These are phyloP conservation scores for Ypsolopha sequella DNA, from an alignment of 2,888 invertebrate species.

Conservation along the genomic window DNA sequence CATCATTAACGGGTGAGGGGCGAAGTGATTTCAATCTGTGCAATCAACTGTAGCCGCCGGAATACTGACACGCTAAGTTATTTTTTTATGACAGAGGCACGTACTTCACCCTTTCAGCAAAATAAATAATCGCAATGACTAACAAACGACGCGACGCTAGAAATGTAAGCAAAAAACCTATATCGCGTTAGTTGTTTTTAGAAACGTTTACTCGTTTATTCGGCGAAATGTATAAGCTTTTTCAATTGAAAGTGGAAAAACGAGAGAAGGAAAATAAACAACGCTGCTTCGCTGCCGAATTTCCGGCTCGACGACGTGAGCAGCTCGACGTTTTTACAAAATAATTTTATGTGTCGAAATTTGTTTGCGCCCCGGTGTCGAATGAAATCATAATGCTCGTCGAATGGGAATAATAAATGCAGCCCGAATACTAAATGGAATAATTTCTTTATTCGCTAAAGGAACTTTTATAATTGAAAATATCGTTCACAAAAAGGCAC, in stretches of 20 bases:
- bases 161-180: no score
- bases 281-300: constrained; percentile 34
- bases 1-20: constrained; percentile 63
- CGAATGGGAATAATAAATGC: not conserved
- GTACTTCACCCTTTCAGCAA: not conserved
- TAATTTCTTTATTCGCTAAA: not conserved
- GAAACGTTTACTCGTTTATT: not conserved
- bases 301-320: constrained; percentile 46
- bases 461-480: not conserved
- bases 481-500: not conserved
- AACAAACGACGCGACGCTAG: no score
- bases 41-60: constrained; percentile 49
- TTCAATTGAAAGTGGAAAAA: constrained; percentile 34
- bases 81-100: not conserved
- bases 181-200: not conserved
- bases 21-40: constrained; percentile 59
- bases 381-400: not conserved
- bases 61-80: constrained; percentile 17
- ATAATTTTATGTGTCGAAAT: constrained; percentile 19
- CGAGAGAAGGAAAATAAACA: constrained; percentile 37
- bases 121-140: no score
- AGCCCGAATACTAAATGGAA: not conserved
- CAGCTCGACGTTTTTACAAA: constrained; percentile 38
- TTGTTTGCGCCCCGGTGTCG: not conserved
- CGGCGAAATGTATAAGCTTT: not conserved